These are phyloP conservation scores for Benitochromis conjunctus DNA, from an alignment of 2,113 vertebrate genomes.

Conservation along the genomic window DNA sequence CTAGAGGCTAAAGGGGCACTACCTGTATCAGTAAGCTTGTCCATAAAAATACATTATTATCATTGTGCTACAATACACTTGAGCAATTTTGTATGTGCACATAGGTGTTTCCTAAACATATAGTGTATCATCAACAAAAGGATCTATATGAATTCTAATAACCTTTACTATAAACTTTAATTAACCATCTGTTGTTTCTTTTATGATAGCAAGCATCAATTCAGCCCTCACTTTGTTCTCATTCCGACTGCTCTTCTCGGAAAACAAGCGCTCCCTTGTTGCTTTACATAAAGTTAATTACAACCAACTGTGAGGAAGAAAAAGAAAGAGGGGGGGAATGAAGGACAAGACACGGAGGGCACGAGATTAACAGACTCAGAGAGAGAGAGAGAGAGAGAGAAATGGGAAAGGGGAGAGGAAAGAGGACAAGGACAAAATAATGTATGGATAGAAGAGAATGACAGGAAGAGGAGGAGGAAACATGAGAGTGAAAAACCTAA, in stretches of 20 bases:
- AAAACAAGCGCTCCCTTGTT: conserved; percentile 46
- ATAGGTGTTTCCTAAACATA: not conserved
- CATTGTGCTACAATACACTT: not conserved
- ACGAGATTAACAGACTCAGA: conserved; percentile 47
- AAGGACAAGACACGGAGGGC: conserved; percentile 1
- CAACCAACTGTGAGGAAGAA: conserved; percentile 33
- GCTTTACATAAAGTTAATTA: conserved; percentile 51
- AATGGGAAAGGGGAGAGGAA: not conserved
- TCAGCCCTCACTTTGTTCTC: not conserved
- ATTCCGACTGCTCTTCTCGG: not conserved
- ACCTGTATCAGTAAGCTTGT: not conserved
- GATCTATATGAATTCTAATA: not conserved
- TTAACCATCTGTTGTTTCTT: not conserved
- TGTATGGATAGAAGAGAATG: conserved; percentile 11
- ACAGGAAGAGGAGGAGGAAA: not conserved
- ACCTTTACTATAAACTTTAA: not conserved
- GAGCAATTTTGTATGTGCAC: not conserved
- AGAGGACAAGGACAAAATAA: not conserved
- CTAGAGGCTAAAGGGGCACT: not conserved
- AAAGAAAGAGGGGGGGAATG: conserved; percentile 62
- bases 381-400: not conserved
- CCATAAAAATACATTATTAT: not conserved
- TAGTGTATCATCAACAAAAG: not conserved
- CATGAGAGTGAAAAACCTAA: conserved; percentile 50
- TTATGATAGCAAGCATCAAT: conserved; percentile 19